Evolutionary conservation across 1,140 invertebrate genomes (phyloP).

Genomic region (Ptiloglossa arizonensis): DNA sequence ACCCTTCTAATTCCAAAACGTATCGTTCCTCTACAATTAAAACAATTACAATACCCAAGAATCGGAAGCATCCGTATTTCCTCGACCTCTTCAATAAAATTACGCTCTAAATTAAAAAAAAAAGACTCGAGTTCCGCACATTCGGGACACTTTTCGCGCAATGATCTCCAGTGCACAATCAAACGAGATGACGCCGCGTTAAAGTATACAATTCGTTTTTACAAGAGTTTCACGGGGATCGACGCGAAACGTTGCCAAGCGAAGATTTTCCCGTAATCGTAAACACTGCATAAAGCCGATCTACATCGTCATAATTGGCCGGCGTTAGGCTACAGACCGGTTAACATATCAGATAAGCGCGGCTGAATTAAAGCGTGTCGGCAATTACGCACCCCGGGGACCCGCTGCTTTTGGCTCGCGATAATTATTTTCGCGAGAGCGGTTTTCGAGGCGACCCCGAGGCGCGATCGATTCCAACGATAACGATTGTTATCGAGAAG

Average conservation of each 20-base stretch:
- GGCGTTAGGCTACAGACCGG: constrained; percentile 27
- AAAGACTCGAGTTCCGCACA: no score
- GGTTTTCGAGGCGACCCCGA: neutral
- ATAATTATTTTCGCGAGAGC: constrained; percentile 23
- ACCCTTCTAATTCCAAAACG: no score
- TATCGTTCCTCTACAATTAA: no score
- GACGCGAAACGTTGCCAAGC: no score
- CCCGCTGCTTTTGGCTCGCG: constrained; percentile 15
- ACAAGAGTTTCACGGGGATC: neutral
- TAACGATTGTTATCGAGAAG: constrained; percentile 15
- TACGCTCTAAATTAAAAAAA: no score
- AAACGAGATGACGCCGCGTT: no score
- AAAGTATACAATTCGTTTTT: no score
- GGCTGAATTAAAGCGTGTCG: constrained; percentile 50
- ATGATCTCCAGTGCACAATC: no score
- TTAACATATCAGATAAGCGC: constrained; percentile 58
- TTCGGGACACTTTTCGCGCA: no score
- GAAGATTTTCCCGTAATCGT: constrained; percentile 41
- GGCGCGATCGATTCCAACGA: constrained; percentile 14
- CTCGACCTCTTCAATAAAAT: no score
- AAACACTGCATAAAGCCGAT: constrained; percentile 40
- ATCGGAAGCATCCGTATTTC: no score
- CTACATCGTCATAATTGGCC: constrained; percentile 54
- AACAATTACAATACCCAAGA: no score
- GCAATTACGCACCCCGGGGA: constrained; percentile 46